A percentile compares a stretch with the other conserved stretches of the same genome.
phyloP scores from a whole-genome alignment of 1,140 invertebrate species.

The Apis mellifera region Amel_HAv3.1 CM009939.2:9427501-9428000 shows the following conservation, averaged over 20 bases:
- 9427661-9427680: conserved; percentile 3
- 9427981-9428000: conserved; percentile 30
- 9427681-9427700: no score
- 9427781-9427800: conserved; percentile 29
- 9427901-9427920: conserved; percentile 33
- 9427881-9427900: neutral
- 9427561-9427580: neutral
- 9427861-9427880: neutral
- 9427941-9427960: conserved; percentile 33
- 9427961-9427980: neutral
- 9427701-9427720: conserved; percentile 18
- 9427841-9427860: no score
- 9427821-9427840: neutral
- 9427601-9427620: neutral
- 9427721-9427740: conserved; percentile 6
- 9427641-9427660: neutral
- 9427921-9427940: conserved; percentile 44
- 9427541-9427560: no score
- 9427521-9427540: no score
- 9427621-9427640: no score
- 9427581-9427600: neutral
- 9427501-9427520: no score
- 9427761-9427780: conserved; percentile 31
- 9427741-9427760: conserved; percentile 21
- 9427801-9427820: conserved; percentile 40